Evolutionary conservation across 1,140 invertebrate genomes (phyloP), one percentile per base, ranked within the genome.

Genomic region (Amyelois transitella): DNA sequence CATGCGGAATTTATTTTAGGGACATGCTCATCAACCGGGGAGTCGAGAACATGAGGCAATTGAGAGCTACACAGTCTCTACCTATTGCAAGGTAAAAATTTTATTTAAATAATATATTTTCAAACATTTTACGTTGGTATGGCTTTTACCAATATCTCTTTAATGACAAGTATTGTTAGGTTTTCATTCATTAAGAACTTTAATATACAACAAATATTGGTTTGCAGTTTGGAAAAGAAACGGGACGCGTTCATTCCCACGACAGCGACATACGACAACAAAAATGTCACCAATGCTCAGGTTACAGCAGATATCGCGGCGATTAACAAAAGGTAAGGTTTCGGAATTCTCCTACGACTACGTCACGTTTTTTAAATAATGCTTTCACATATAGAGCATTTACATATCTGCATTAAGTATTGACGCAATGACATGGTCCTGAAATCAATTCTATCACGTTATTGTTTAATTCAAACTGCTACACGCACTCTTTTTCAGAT

Each of bases 21-120:
- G 73, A 76, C 53, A 69, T 77, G 62, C 64, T 81, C 10, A 66
- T 77, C 65, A 78, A 79, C 69, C 73, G 81, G 48, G 72, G 82
- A 52, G 71, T 71, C 22, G 84, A 86, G 44, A 75, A 86, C 52
- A 80, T 78, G 6, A 75, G 84, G 74, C 69, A 81, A 45, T 56
- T 89, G 32, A 69, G 88, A 52, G 76, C 83, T 0, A 89, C 86
- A 8, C 79, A 82, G 49, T 89, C 88, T 17, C 62, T 89, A 44
- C 88, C 88, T 8, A 77, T 86, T 65, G 71, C 75, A n/a, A 82
- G 77, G 76, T 88, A 75, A 51, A 28, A 28, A 28, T 2, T 45
- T 19, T 45, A 19, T 19, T 19, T 7, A n/a, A 10, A n/a, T 12
- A 43, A 3, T 43, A 43, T 28, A 10, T 10, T 28, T 28, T 28